These are phyloP conservation scores for Botrylloides violaceus DNA, from an alignment of 23 tunicate species.

Conservation along the genomic window DNA sequence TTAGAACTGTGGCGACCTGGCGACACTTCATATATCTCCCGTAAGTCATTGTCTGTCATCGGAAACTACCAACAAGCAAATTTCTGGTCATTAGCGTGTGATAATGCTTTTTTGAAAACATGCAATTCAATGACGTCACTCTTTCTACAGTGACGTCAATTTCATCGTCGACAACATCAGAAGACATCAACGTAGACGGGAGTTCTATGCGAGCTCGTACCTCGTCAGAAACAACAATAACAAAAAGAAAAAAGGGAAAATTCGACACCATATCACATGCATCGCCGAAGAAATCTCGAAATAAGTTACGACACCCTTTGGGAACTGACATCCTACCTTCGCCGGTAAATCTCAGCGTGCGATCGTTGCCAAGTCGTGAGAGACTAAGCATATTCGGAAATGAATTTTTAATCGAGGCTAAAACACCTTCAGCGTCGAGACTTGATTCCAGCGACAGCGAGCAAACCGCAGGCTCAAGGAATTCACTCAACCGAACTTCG, in stretches of 20 bases:
- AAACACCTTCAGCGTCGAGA: neutral
- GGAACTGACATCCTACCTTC: neutral
- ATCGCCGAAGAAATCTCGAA: neutral
- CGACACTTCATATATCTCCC: too few species aligned
- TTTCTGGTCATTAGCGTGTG: too few species aligned
- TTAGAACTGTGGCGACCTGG: too few species aligned
- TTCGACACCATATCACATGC: neutral
- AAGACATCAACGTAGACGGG: neutral
- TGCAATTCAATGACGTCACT: too few species aligned
- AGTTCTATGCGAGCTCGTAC: constrained; percentile 7
- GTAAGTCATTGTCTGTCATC: too few species aligned
- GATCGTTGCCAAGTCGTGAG: constrained; percentile 15
- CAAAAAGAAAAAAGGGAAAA: neutral
- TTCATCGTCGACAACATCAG: constrained; percentile 21
- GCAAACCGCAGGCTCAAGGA: neutral
- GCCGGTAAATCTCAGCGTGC: constrained; percentile 13
- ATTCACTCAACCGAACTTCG: neutral
- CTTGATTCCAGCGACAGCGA: neutral
- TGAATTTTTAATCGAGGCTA: constrained; percentile 2
- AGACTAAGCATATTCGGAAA: constrained; percentile 11
- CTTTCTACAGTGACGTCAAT: constrained; percentile 10
- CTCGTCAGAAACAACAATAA: neutral
- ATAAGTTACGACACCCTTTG: neutral
- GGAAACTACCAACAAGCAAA: too few species aligned
- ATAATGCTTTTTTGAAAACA: too few species aligned